These are phyloP conservation scores for Peromyscus polionotus DNA, from an alignment of 2,113 vertebrate genomes.

Conservation along the genomic window DNA sequence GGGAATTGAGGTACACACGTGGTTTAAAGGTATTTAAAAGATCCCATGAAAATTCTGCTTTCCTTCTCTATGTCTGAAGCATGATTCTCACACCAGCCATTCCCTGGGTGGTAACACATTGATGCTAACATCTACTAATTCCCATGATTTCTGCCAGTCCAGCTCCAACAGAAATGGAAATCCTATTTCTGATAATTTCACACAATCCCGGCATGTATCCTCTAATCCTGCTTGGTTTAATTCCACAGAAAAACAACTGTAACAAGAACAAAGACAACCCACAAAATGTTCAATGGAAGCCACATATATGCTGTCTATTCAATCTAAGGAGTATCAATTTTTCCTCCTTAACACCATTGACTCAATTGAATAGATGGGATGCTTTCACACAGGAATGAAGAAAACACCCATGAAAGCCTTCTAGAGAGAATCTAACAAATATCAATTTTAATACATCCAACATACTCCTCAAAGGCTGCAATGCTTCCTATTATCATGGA, in stretches of 20 bases:
- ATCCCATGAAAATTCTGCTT: not conserved
- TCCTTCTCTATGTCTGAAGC: not conserved
- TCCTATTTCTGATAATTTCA: not conserved
- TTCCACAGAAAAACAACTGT: not conserved
- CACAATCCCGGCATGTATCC: not conserved
- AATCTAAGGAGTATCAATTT: not conserved
- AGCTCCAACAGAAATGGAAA: not conserved
- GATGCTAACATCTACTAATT: not conserved
- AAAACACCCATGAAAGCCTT: not conserved
- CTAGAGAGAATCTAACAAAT: not conserved
- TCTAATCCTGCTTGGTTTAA: not conserved
- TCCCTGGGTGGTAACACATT: too few relatives aligned
- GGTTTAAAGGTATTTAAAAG: not conserved
- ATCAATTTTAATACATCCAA: not conserved
- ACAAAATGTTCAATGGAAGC: not conserved
- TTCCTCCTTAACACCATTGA: not conserved
- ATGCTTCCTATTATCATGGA: not conserved
- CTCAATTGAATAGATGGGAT: too few relatives aligned
- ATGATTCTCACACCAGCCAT: not conserved
- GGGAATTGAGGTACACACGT: not conserved
- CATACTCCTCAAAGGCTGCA: not conserved
- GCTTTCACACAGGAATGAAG: not conserved
- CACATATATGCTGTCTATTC: not conserved
- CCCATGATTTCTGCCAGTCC: not conserved
- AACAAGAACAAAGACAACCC: not conserved